Evolutionary conservation across 2,888 invertebrate genomes (phyloP), one percentile per base, ranked within the genome.

Genomic region (Meliscaeva auricollis): DNA sequence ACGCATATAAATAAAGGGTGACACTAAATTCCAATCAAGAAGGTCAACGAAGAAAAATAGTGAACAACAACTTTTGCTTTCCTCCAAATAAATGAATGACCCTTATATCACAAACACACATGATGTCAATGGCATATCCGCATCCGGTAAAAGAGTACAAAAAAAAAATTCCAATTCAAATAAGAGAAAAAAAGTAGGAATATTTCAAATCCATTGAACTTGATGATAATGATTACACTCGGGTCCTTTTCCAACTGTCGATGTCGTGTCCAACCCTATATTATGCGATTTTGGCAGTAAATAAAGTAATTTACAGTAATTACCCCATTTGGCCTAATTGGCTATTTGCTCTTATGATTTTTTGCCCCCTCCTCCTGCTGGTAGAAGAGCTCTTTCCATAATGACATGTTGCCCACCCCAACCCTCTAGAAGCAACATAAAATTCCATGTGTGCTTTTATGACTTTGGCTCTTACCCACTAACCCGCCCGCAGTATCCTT

Each of bases 271-370:
- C 38, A n/a, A 17, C 38, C 32, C 38, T 35, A 41, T n/a, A 56
- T 85, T 50, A 70, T 68, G 85, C 76, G 62, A 50, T 80, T 66
- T 68, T 50, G 76, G 30, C 73, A 85, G 85, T 80, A 77, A 81
- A 85, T 85, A 77, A 76, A 85, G 85, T 85, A 85, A 85, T 85
- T 85, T 77, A 85, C 85, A 85, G 73, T 81, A 85, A 85, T 80
- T 85, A 81, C 81, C 80, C 74, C 80, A 85, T 85, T 85, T 68
- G 68, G 76, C 56, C 81, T 85, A 85, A 85, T 85, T 85, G 85
- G 81, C 81, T 85, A 81, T 85, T 85, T 85, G 80, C 76, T 73
- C 76, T 81, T 81, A 81, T 85, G 84, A 85, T 79, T 79, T 78
- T 54, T 15, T 41, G 13, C 7, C 6, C 9, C 64, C 60, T 15